phyloP scores from a whole-genome alignment of 2,113 vertebrate genomes.

The Antechinus flavipes region DNA sequence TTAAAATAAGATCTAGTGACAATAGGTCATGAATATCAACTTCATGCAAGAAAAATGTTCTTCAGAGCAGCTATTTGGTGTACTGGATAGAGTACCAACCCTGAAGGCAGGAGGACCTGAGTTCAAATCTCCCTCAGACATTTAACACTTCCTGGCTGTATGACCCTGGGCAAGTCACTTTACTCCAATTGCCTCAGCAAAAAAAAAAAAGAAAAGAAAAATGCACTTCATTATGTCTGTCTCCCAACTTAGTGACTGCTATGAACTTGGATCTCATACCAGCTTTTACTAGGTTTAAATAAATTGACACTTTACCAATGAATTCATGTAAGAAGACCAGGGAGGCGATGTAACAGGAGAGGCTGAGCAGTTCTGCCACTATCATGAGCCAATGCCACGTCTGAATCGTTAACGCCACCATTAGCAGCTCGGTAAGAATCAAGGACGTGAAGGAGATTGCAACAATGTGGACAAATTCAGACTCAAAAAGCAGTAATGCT shows the following conservation, averaged over 20 bases:
- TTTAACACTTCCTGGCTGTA: too few relatives aligned
- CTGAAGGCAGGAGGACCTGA: too few relatives aligned
- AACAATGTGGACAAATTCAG: constrained; percentile 97
- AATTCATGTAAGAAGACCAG: constrained; percentile 98
- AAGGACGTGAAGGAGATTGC: constrained; percentile 98
- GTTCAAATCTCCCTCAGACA: too few relatives aligned
- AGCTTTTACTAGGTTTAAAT: neutral
- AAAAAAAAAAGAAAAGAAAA: neutral
- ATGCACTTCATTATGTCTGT: neutral
- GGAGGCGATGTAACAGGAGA: constrained; percentile 96
- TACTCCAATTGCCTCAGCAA: too few relatives aligned
- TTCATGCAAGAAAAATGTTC: neutral
- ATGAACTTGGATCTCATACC: neutral
- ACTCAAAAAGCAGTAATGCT: constrained; percentile 96
- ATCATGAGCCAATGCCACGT: constrained; percentile 99
- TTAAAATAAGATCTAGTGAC: neutral
- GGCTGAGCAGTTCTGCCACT: constrained; percentile 95
- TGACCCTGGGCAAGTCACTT: too few relatives aligned
- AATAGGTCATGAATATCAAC: neutral
- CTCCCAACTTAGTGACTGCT: neutral
- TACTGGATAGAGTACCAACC: too few relatives aligned
- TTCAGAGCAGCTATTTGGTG: neutral
- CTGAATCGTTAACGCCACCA: constrained; percentile 98
- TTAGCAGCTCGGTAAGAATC: constrained; percentile 97
- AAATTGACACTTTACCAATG: constrained; percentile 88